phyloP scores from a whole-genome alignment of 2,797 vertebrate genomes.

The Ataeniobius toweri region DNA sequence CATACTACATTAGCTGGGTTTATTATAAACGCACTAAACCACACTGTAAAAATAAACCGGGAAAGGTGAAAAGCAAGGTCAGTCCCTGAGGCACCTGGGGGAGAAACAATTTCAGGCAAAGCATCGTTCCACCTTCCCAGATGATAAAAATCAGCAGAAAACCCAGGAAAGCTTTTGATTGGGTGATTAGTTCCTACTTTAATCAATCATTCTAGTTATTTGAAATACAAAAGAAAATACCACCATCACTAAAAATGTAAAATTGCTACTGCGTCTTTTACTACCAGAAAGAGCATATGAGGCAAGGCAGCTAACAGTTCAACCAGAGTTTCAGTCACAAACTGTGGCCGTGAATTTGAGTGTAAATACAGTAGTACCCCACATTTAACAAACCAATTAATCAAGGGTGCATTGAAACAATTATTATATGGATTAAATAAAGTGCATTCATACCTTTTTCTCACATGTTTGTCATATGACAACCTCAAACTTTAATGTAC shows the following conservation, averaged over 20 bases:
- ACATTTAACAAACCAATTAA: not conserved
- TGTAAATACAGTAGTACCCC: not conserved
- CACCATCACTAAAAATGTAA: not conserved
- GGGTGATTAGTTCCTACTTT: not conserved
- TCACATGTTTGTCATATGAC: not conserved
- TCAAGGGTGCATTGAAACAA: not conserved
- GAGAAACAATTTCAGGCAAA: slow-evolving; percentile 48
- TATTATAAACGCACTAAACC: slow-evolving; percentile 10
- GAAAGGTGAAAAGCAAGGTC: slow-evolving; percentile 31
- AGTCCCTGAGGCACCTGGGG: slow-evolving; percentile 41
- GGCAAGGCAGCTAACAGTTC: not conserved
- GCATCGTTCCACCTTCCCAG: slow-evolving; percentile 37
- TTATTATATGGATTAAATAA: not conserved
- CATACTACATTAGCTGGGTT: slow-evolving; percentile 5
- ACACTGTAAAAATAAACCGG: slow-evolving; percentile 9
- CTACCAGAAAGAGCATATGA: not conserved
- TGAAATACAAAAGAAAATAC: not conserved
- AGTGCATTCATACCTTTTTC: not conserved
- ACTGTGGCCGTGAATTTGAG: too few species aligned
- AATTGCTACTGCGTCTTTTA: not conserved
- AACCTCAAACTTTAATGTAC: not conserved
- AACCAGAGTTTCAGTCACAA: too few species aligned
- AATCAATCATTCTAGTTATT: not conserved
- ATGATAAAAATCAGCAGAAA: slow-evolving; percentile 5
- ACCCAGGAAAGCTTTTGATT: not conserved